phyloP scores from a whole-genome alignment of 2,888 invertebrate species.

The Apamea epomidion region DNA sequence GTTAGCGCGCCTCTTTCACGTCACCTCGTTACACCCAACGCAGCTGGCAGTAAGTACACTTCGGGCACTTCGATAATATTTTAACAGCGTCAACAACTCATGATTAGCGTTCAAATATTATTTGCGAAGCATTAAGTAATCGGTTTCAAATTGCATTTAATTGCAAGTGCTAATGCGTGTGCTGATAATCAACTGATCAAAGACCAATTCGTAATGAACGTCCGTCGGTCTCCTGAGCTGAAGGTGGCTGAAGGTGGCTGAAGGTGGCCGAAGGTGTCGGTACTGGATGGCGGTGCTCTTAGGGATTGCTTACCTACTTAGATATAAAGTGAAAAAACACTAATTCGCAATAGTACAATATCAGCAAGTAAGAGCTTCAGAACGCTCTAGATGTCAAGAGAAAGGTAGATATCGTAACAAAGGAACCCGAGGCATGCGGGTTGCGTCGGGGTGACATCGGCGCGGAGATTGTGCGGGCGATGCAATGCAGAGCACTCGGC shows the following conservation, averaged over 20 bases:
- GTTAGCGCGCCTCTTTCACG: neutral
- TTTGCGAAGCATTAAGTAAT: neutral
- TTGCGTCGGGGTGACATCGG: slow-evolving; percentile 26
- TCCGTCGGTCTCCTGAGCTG: neutral
- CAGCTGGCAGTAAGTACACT: neutral
- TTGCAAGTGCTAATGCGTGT: neutral
- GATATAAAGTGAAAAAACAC: neutral
- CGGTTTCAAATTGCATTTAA: neutral
- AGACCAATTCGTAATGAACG: neutral
- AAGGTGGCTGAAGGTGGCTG: too few relatives aligned
- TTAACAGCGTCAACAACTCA: slow-evolving; percentile 1
- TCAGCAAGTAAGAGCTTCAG: neutral
- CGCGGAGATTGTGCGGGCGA: slow-evolving; percentile 15
- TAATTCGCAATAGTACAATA: neutral
- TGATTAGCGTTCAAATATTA: neutral
- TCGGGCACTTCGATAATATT: neutral
- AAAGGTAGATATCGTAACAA: slow-evolving; percentile 13
- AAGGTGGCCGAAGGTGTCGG: too few relatives aligned
- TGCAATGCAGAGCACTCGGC: slow-evolving; percentile 10
- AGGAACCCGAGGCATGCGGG: slow-evolving; percentile 1
- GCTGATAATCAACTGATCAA: neutral
- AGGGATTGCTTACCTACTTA: neutral
- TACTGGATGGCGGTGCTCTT: neutral
- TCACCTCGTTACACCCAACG: neutral
- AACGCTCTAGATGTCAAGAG: slow-evolving; percentile 1